These are phyloP conservation scores for Ailuropoda melanoleuca DNA, from an alignment of 2,113 vertebrate species.

Conservation along the genomic window DNA sequence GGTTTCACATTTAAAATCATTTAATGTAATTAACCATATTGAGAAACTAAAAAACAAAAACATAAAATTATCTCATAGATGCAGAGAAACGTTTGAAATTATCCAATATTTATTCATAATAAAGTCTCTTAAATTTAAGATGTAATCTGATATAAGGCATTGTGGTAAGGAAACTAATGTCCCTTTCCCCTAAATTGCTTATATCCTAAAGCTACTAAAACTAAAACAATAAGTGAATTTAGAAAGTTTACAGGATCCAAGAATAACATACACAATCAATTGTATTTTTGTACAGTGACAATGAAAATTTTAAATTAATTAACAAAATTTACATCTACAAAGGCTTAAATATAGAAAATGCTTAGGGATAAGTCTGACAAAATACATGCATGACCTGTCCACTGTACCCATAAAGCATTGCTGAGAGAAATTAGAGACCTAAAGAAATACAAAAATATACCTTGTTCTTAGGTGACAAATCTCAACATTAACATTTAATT, in stretches of 20 bases:
- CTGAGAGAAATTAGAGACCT: neutral
- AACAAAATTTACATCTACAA: neutral
- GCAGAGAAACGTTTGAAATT: neutral
- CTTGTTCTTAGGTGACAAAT: neutral
- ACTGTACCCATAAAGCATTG: neutral
- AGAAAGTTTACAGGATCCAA: neutral
- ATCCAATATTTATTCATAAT: neutral
- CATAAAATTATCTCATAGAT: neutral
- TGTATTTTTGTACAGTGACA: neutral
- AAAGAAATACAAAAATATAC: neutral
- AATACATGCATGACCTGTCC: neutral
- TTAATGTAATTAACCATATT: neutral
- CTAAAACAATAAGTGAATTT: neutral
- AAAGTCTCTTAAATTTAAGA: neutral
- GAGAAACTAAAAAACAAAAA: neutral
- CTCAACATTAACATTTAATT: neutral
- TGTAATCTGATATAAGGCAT: neutral
- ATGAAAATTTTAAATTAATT: neutral
- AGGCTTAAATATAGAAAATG: neutral
- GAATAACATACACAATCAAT: neutral
- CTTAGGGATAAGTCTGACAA: neutral
- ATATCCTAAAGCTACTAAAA: neutral
- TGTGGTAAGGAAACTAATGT: neutral
- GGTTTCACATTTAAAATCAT: neutral
- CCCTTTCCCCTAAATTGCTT: neutral